These are phyloP conservation scores for Teleogryllus occipitalis DNA, from an alignment of 1,140 invertebrate species.

Conservation along the genomic window DNA sequence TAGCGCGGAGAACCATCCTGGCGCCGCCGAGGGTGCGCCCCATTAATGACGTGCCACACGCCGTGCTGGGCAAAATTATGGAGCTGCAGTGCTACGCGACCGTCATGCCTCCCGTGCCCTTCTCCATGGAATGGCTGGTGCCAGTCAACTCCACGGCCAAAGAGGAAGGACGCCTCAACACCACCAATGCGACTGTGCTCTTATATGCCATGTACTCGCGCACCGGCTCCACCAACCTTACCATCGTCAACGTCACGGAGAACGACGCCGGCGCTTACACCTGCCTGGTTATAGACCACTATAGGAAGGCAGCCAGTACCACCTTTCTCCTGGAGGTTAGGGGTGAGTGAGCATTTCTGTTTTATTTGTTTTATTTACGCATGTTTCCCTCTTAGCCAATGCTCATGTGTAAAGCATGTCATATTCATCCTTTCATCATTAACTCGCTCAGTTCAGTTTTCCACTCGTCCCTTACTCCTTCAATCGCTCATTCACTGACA, in stretches of 20 bases:
- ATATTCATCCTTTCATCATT: too few species aligned
- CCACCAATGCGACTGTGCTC: neutral
- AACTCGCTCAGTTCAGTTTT: too few species aligned
- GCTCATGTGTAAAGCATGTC: too few species aligned
- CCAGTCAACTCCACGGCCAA: neutral
- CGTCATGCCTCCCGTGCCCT: neutral
- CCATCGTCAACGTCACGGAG: neutral
- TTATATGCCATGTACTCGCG: neutral
- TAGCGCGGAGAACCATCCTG: neutral
- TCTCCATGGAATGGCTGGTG: neutral
- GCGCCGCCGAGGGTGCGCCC: neutral
- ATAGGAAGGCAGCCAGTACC: neutral
- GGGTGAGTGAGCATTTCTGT: neutral
- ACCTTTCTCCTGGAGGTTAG: neutral
- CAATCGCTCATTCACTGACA: too few species aligned
- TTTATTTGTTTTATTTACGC: too few species aligned
- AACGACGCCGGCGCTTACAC: neutral
- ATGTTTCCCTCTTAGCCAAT: too few species aligned
- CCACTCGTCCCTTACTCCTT: too few species aligned
- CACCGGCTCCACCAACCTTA: neutral
- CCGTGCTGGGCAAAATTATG: neutral
- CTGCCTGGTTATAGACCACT: neutral
- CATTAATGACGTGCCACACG: neutral
- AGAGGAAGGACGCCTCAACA: neutral
- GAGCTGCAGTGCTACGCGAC: neutral